These are phyloP conservation scores for Eriocheir sinensis DNA, from an alignment of 1,140 invertebrate species.

Conservation along the genomic window DNA sequence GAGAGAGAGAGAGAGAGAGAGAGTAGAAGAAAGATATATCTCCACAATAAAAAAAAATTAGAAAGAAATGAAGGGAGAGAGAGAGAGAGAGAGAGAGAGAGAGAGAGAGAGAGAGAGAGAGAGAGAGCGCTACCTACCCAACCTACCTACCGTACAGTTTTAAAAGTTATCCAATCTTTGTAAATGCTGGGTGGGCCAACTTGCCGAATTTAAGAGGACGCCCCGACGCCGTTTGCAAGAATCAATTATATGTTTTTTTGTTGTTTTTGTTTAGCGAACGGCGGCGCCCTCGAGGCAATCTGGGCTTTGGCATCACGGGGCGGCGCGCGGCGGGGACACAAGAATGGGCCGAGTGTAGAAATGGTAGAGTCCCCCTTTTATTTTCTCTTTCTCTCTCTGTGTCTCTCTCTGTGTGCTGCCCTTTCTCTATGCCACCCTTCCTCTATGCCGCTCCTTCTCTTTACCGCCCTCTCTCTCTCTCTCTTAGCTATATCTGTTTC, in stretches of 20 bases:
- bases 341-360: not conserved
- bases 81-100: too few species aligned
- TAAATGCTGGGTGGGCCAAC: constrained; percentile 32
- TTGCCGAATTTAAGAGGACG: constrained; percentile 46
- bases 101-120: too few species aligned
- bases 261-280: constrained; percentile 47
- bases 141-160: too few species aligned
- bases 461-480: constrained; percentile 22
- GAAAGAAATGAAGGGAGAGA: too few species aligned
- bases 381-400: constrained; percentile 11
- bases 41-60: too few species aligned
- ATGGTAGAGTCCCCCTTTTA: not conserved
- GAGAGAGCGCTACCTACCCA: too few species aligned
- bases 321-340: not conserved
- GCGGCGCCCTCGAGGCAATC: not conserved
- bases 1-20: too few species aligned
- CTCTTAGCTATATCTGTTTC: not conserved
- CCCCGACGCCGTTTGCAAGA: constrained; percentile 11
- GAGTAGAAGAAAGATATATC: too few species aligned
- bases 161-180: constrained; percentile 55
- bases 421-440: too few species aligned
- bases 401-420: constrained; percentile 1
- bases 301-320: not conserved
- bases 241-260: constrained; percentile 36
- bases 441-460: too few species aligned